Conservation (phyloP, 1,140 invertebrate genomes). For the Tetraneura akinire region DNA sequence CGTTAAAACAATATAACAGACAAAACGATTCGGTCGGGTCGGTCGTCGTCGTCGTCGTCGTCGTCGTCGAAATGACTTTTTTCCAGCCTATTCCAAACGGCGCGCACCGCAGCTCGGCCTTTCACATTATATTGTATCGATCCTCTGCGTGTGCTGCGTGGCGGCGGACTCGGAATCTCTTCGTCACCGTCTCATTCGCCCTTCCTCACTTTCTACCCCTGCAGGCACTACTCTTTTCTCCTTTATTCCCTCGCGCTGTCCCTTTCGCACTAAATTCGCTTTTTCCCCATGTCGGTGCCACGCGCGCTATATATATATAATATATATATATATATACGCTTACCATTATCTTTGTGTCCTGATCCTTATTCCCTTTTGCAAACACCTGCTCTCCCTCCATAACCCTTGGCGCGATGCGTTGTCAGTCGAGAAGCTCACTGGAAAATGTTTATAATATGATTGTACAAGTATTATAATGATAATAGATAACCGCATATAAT, state of each 20-base stretch:
- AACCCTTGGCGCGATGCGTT: background rate
- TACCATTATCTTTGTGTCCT: background rate
- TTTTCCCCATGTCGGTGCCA: background rate
- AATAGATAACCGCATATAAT: no score
- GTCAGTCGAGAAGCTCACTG: background rate
- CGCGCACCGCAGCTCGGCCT: constrained; percentile 10
- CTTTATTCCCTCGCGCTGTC: background rate
- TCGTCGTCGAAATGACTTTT: constrained; percentile 4
- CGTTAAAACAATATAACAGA: background rate
- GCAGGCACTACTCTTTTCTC: background rate
- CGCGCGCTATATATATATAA: background rate
- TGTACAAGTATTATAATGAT: background rate
- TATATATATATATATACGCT: background rate
- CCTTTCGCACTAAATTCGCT: constrained; percentile 13
- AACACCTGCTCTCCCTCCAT: background rate
- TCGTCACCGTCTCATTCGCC: background rate
- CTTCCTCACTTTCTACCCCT: background rate
- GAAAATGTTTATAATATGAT: background rate
- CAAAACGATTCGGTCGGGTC: background rate
- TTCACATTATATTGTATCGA: constrained; percentile 24
- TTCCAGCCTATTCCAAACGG: constrained; percentile 20
- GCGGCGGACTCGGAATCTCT: constrained; percentile 3
- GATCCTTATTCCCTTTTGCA: background rate
- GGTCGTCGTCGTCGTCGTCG: background rate
- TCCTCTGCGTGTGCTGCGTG: constrained; percentile 33